phyloP scores from a whole-genome alignment of 2,797 vertebrate species.

The Discoglossus pictus region DNA sequence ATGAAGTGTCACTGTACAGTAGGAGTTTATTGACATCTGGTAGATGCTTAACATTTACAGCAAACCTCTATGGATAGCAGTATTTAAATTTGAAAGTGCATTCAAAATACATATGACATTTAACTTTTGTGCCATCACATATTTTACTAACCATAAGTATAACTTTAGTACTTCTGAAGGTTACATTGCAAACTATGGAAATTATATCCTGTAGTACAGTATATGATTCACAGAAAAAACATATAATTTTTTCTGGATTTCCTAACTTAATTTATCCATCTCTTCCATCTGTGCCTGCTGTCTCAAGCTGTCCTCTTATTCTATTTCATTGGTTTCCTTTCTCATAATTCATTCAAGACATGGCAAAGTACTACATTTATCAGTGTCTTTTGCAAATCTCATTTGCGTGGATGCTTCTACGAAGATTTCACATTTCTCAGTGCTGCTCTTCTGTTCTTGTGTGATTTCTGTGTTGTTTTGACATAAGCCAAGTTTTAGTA shows the following conservation, averaged over 20 bases:
- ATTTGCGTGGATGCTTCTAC: conserved; percentile 30
- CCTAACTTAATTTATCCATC: conserved; percentile 14
- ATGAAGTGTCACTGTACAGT: no score
- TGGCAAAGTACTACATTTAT: conserved; percentile 40
- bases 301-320: conserved; percentile 56
- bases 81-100: no score
- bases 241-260: background rate
- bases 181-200: background rate
- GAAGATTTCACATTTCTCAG: conserved; percentile 1
- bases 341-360: conserved; percentile 47
- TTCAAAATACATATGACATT: no score
- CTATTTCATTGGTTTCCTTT: conserved; percentile 50
- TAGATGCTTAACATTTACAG: no score
- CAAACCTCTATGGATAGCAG: no score
- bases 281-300: conserved; percentile 52
- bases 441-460: background rate
- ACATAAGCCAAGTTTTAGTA: background rate
- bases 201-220: background rate
- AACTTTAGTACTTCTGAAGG: no score
- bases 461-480: background rate
- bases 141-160: no score
- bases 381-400: conserved; percentile 44
- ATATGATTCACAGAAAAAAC: background rate
- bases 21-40: no score
- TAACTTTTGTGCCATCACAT: no score